Base-by-base conservation (phyloP, 2,888 invertebrate species). In the Morpho achilles region DNA sequence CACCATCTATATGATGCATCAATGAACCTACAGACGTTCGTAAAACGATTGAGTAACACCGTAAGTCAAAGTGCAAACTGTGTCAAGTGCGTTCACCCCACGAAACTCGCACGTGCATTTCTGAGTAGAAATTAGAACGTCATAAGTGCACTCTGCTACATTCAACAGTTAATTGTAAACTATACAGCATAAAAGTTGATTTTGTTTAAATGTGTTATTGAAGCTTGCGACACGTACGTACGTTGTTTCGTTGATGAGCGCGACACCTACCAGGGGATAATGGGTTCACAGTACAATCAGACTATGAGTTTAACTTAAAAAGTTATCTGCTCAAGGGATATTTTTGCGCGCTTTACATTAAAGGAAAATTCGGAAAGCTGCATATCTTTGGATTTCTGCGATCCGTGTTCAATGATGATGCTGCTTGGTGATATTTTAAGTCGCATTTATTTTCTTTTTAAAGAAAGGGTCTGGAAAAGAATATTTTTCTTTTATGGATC, bases 71-170 rank as follows among this genome's bases (percentile, higher is more conserved):
- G 79, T 81, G 82, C 82, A 83, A 74, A 74, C 69, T 73, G 61
- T 78, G 82, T 77, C 76, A 74, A 79, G 82, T 77, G 74, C 82
- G 74, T 79, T 85, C 71, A 87, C 84, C 87, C 76, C 76, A 66
- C 72, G 74, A 82, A 80, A 71, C 70, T 69, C 72, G 82, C 84
- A 84, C 85, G 86, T 84, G 84, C 74, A 76, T 57, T 63, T 56
- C 60, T 47, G 51, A 41, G 51, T 57, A 43, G 48, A 62, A 60
- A 58, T 61, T 55, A 52, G 43, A 69, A 67, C 60, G 63, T 45
- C 53, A 50, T 52, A 70, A 66, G 53, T 62, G 59, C 65, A 59
- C 53, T 46, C 7, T 22, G 7, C 39, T 58, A 40, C 44, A 62
- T 56, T 57, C 39, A 47, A 61, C 50, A 51, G 22, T 61, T 22